phyloP scores from a whole-genome alignment of 23 tunicate genomes.

The Oikopleura dioica region DNA sequence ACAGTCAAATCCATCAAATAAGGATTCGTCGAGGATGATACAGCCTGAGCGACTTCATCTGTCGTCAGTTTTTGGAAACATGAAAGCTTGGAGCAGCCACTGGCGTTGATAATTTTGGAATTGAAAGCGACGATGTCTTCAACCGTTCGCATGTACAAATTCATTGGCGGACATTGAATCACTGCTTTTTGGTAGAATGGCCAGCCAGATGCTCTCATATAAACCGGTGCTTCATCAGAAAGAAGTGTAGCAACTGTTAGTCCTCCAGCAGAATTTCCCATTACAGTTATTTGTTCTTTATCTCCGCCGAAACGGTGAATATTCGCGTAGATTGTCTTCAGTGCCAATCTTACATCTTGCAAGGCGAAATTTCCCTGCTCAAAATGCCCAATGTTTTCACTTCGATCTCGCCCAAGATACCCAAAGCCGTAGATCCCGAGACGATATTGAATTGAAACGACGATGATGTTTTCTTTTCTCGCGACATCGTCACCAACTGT shows the following conservation, averaged over 20 bases:
- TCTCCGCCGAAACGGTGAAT: not conserved
- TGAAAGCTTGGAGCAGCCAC: not conserved
- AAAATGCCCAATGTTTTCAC: not conserved
- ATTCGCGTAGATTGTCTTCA: not conserved
- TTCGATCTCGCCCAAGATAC: not conserved
- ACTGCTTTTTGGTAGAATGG: not conserved
- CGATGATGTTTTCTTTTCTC: slow-evolving; percentile 31
- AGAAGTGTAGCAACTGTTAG: not conserved
- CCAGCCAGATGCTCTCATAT: not conserved
- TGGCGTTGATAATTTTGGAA: not conserved
- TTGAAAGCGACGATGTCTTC: not conserved
- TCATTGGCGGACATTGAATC: not conserved
- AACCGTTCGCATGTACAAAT: not conserved
- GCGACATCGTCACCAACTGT: not conserved
- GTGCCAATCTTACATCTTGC: not conserved
- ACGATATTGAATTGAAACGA: slow-evolving; percentile 66
- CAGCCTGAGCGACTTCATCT: not conserved
- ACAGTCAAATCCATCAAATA: not conserved
- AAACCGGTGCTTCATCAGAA: not conserved
- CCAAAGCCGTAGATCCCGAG: slow-evolving; percentile 52
- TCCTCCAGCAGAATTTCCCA: not conserved
- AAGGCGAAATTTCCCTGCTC: not conserved
- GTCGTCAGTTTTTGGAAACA: not conserved
- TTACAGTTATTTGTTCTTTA: not conserved
- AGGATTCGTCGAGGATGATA: not conserved